These are phyloP conservation scores for Thunnus albacares DNA, from an alignment of 2,797 vertebrate species.

Conservation along the genomic window DNA sequence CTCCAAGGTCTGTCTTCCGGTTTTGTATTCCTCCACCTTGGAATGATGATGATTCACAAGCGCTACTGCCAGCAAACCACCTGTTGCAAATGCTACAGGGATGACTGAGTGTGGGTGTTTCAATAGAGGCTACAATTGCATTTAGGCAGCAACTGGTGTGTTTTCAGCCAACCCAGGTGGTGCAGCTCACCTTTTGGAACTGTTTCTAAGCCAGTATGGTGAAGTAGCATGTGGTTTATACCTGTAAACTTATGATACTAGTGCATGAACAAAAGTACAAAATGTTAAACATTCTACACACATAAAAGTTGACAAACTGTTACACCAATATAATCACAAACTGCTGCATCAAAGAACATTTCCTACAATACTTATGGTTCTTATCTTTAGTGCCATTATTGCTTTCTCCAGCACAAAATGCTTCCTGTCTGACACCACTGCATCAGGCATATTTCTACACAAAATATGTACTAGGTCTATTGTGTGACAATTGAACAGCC, in stretches of 20 bases:
- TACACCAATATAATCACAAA: neutral
- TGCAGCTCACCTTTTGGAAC: too few species aligned
- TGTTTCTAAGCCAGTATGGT: neutral
- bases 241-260: neutral
- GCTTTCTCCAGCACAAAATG: too few species aligned
- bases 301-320: neutral
- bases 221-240: neutral
- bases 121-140: neutral
- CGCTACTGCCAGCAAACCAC: neutral
- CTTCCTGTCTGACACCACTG: too few species aligned
- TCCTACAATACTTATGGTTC: neutral
- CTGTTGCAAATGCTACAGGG: neutral
- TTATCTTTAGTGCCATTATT: too few species aligned
- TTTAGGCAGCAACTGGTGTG: neutral
- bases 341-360: neutral
- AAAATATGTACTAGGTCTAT: too few species aligned
- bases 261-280: neutral
- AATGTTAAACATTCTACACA: neutral
- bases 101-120: neutral
- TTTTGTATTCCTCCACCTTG: neutral
- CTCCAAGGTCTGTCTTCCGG: neutral
- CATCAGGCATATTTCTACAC: too few species aligned
- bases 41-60: neutral
- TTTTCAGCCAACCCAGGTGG: neutral
- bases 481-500: too few species aligned